Percentiles rank a stretch among this genome's conserved stretches.
These are phyloP conservation scores for Ibycter americanus DNA, from an alignment of 2,797 vertebrate genomes.

Conservation along the genomic window DNA sequence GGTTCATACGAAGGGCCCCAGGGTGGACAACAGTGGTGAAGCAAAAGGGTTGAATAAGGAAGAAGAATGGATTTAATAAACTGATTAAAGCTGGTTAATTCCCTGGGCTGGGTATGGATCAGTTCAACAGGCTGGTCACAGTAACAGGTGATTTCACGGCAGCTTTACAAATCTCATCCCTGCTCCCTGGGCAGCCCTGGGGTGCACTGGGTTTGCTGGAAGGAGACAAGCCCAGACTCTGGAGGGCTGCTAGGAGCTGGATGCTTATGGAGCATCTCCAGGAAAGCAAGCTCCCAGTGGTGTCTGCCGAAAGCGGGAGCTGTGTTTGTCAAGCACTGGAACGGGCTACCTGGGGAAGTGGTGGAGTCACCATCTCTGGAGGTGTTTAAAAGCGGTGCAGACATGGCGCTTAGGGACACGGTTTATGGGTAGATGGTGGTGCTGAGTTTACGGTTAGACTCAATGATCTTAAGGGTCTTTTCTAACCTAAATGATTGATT, in stretches of 20 bases:
- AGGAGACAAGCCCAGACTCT: neutral
- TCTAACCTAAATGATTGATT: neutral
- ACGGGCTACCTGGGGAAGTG: too few species aligned
- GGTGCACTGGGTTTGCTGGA: neutral
- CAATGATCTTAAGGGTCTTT: too few species aligned
- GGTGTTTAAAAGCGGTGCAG: too few species aligned
- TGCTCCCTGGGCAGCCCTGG: neutral
- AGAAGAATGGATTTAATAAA: neutral
- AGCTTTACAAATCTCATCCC: neutral
- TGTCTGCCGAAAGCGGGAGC: neutral
- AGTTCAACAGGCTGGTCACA: neutral
- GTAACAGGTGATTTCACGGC: accelerated
- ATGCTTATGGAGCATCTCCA: neutral
- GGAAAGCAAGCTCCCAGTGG: neutral
- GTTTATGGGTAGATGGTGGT: too few species aligned
- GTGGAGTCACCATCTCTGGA: too few species aligned
- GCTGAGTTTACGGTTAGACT: too few species aligned
- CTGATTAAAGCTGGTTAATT: neutral
- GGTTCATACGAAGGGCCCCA: neutral
- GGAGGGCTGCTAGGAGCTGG: accelerated
- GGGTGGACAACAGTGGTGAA: neutral
- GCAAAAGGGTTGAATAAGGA: neutral
- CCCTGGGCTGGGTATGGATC: neutral
- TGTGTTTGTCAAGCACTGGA: too few species aligned
- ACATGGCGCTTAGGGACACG: too few species aligned